phyloP scores from a whole-genome alignment of 2,797 vertebrate genomes.

The Nyctibius grandis region DNA sequence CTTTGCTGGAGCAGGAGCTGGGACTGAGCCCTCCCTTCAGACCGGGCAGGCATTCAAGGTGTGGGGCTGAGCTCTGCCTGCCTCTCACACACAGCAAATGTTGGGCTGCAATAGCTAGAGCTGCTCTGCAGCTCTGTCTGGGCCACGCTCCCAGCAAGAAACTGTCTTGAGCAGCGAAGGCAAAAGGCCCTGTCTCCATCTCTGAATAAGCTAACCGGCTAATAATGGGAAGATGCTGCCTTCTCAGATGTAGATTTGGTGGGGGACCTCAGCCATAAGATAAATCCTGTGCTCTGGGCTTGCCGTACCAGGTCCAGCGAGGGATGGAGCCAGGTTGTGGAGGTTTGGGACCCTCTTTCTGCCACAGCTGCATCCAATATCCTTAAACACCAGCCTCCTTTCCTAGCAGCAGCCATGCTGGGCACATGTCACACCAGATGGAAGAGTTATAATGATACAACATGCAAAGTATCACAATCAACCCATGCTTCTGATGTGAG shows the following conservation, averaged over 20 bases:
- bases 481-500: neutral
- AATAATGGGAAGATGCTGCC: neutral
- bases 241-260: neutral
- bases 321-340: neutral
- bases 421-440: neutral
- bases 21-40: neutral
- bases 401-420: neutral
- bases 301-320: rapidly evolving
- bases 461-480: neutral
- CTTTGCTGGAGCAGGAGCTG: neutral
- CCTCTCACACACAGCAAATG: neutral
- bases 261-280: neutral
- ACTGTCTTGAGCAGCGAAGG: neutral
- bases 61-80: neutral
- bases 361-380: neutral
- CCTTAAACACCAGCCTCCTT: neutral
- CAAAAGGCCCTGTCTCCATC: neutral
- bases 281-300: neutral
- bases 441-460: neutral
- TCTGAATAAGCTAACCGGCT: neutral
- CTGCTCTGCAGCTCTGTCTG: neutral
- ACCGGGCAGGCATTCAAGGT: neutral
- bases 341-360: neutral
- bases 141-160: neutral
- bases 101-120: neutral